Conservation (phyloP, 2,113 vertebrate species). For the Tragelaphus buxtoni region DNA sequence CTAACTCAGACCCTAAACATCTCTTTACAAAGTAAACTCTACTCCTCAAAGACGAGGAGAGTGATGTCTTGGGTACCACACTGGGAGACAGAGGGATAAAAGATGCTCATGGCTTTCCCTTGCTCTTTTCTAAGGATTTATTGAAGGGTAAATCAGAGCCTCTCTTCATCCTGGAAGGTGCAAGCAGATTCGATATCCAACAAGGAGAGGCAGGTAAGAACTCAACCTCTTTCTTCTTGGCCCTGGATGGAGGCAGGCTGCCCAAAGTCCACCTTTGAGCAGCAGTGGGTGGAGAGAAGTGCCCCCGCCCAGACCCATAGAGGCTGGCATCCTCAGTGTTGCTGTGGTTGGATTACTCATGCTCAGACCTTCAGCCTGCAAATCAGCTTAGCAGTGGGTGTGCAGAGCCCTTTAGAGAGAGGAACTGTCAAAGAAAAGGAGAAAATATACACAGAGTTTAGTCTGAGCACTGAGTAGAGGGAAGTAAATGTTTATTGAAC, state of each 20-base stretch:
- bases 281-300: background rate
- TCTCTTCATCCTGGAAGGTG: slow-evolving; percentile 75
- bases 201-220: slow-evolving; percentile 81
- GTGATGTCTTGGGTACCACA: background rate
- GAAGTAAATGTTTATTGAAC: background rate
- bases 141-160: slow-evolving; percentile 56
- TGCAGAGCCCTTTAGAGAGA: background rate
- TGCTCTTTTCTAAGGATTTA: slow-evolving; percentile 73
- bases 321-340: background rate
- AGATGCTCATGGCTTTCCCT: background rate
- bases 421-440: background rate
- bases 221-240: background rate
- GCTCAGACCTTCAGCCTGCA: background rate
- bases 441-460: background rate
- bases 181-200: slow-evolving; percentile 82
- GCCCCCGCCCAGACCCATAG: background rate
- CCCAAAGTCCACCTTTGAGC: background rate
- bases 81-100: background rate
- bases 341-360: background rate
- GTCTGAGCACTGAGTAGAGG: background rate
- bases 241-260: background rate
- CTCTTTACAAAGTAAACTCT: slow-evolving; percentile 40
- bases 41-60: slow-evolving; percentile 1
- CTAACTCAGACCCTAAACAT: background rate
- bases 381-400: background rate